Evolutionary conservation across 2,888 invertebrate genomes (phyloP).

Genomic region (Pogonocherus hispidulus): DNA sequence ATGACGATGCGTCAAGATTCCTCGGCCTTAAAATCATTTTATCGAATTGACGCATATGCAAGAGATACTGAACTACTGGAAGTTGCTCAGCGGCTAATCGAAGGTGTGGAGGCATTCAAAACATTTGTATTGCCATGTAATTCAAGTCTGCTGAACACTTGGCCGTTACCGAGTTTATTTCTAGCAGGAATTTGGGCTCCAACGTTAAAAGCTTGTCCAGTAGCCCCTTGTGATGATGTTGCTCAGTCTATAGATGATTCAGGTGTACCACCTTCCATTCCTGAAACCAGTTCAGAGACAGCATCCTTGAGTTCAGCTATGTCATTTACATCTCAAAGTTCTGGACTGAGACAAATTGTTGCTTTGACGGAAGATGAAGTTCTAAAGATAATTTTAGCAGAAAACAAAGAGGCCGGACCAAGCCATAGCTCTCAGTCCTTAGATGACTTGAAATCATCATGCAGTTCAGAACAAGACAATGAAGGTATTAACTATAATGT

Average conservation of each 20-base stretch:
- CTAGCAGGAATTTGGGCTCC: slow-evolving; percentile 90
- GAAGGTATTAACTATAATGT: slow-evolving; percentile 61
- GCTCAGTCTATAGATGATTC: slow-evolving; percentile 71
- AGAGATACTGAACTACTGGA: slow-evolving; percentile 87
- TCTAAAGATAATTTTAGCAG: slow-evolving; percentile 77
- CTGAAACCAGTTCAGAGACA: slow-evolving; percentile 61
- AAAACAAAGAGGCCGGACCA: slow-evolving; percentile 58
- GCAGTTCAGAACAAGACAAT: slow-evolving; percentile 48
- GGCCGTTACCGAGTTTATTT: slow-evolving; percentile 87
- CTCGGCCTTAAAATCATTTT: slow-evolving; percentile 85
- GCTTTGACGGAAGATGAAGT: slow-evolving; percentile 80
- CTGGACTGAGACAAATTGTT: slow-evolving; percentile 70
- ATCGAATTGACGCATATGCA: slow-evolving; percentile 85
- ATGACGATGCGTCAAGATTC: slow-evolving; percentile 84
- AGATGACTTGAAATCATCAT: slow-evolving; percentile 44
- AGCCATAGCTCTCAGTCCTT: slow-evolving; percentile 39
- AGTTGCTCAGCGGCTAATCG: slow-evolving; percentile 81
- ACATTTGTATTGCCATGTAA: slow-evolving; percentile 84
- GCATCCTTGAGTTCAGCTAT: slow-evolving; percentile 65
- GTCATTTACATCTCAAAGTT: slow-evolving; percentile 68
- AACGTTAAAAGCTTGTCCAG: slow-evolving; percentile 81
- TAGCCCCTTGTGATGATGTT: slow-evolving; percentile 83
- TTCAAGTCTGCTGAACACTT: slow-evolving; percentile 89
- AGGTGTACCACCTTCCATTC: slow-evolving; percentile 40
- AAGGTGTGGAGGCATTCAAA: slow-evolving; percentile 82